These are phyloP conservation scores for Coregonus sp. DNA, from an alignment of 2,797 vertebrate species.

Conservation along the genomic window DNA sequence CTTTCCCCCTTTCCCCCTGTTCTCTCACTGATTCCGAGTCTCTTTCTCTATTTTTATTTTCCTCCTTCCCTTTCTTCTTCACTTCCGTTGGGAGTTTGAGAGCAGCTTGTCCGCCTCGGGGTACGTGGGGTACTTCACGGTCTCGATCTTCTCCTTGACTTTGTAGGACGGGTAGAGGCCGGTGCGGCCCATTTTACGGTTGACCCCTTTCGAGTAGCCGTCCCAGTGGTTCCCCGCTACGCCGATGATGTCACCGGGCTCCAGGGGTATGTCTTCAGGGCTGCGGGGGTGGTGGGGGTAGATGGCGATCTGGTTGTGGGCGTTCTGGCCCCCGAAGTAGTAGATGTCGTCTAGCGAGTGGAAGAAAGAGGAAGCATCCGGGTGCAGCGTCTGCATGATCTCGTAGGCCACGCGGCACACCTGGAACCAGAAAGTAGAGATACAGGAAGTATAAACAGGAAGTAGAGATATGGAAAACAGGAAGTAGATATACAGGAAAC, in stretches of 20 bases:
- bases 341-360: conserved; percentile 98
- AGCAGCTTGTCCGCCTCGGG: conserved; percentile 91
- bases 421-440: conserved; percentile 65
- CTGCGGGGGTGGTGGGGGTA: conserved; percentile 90
- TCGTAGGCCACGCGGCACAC: conserved; percentile 98
- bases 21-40: conserved; percentile 67
- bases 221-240: conserved; percentile 99
- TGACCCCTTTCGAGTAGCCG: conserved; percentile 97
- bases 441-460: neutral
- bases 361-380: conserved; percentile 94
- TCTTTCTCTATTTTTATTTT: conserved; percentile 30
- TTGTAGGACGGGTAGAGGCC: conserved; percentile 98
- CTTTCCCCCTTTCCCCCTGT: conserved; percentile 33
- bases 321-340: conserved; percentile 98
- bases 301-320: conserved; percentile 96
- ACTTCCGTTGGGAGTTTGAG: conserved; percentile 67
- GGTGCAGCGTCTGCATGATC: conserved; percentile 97
- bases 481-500: neutral
- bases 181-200: conserved; percentile 93
- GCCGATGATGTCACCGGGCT: conserved; percentile 93
- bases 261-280: conserved; percentile 92
- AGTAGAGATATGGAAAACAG: neutral
- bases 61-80: conserved; percentile 27
- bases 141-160: conserved; percentile 97
- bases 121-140: conserved; percentile 95